phyloP scores from a whole-genome alignment of 2,888 invertebrate species.

The Caenorhabditis sp. region DNA sequence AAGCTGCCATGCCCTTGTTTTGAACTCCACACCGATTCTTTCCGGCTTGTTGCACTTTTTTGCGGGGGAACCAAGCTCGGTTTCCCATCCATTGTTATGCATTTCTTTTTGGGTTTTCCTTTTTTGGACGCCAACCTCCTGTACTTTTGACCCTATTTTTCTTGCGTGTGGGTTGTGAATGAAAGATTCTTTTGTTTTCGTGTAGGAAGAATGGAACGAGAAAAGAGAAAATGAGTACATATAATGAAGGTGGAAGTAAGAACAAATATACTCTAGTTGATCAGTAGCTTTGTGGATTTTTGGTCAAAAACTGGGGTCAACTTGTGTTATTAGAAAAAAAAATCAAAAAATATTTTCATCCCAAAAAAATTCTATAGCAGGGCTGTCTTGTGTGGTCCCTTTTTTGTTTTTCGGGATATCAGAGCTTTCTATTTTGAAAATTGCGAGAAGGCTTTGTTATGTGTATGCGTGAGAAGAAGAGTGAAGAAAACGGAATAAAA shows the following conservation, averaged over 20 bases:
- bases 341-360: conserved; percentile 3
- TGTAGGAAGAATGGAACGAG: background rate
- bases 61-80: conserved; percentile 14
- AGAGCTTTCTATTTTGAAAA: conserved; percentile 54
- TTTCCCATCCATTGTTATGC: conserved; percentile 1
- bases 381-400: conserved; percentile 12
- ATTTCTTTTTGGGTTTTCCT: conserved; percentile 12
- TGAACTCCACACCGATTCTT: conserved; percentile 45
- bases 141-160: background rate
- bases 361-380: no score
- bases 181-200: background rate
- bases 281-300: background rate
- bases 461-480: conserved; percentile 25
- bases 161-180: conserved; percentile 13
- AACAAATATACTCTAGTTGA: background rate
- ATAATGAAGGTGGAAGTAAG: background rate
- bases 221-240: background rate
- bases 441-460: conserved; percentile 49
- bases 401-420: conserved; percentile 49
- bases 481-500: conserved; percentile 57
- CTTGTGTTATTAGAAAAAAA: no score
- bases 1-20: conserved; percentile 32
- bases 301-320: background rate
- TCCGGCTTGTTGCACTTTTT: conserved; percentile 56
- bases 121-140: conserved; percentile 1